A percentile compares a stretch with the other conserved stretches of the same genome.
phyloP scores from a whole-genome alignment of 2,888 invertebrate species.

The Rhagonycha lutea region DNA sequence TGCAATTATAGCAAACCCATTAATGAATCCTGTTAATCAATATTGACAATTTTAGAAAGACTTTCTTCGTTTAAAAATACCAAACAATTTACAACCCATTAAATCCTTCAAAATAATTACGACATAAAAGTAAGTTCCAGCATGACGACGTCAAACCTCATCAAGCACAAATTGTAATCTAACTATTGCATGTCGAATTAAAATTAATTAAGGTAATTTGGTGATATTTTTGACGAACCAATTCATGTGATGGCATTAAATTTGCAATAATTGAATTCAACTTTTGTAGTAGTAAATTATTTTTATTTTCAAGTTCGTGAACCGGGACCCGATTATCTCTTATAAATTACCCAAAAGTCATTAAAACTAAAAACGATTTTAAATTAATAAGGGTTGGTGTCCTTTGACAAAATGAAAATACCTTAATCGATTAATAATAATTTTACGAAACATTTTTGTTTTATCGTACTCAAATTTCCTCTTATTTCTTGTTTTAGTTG shows the following conservation, averaged over 20 bases:
- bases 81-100: background rate
- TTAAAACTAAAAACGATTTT: background rate
- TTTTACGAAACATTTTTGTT: background rate
- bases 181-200: background rate
- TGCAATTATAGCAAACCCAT: constrained; percentile 20
- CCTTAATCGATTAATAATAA: background rate
- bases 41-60: constrained; percentile 10
- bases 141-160: background rate
- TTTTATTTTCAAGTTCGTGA: background rate
- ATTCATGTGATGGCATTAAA: background rate
- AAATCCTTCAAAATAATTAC: background rate
- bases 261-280: background rate
- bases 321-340: background rate
- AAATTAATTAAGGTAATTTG: background rate
- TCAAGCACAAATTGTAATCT: background rate
- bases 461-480: background rate
- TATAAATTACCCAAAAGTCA: background rate
- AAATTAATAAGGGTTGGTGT: background rate
- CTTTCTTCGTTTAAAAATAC: background rate
- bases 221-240: background rate
- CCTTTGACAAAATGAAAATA: background rate
- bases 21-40: constrained; percentile 30
- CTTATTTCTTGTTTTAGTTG: background rate
- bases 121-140: background rate
- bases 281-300: background rate